Base-by-base conservation (phyloP, 2,797 vertebrate species). In the Decapterus maruadsi region DNA sequence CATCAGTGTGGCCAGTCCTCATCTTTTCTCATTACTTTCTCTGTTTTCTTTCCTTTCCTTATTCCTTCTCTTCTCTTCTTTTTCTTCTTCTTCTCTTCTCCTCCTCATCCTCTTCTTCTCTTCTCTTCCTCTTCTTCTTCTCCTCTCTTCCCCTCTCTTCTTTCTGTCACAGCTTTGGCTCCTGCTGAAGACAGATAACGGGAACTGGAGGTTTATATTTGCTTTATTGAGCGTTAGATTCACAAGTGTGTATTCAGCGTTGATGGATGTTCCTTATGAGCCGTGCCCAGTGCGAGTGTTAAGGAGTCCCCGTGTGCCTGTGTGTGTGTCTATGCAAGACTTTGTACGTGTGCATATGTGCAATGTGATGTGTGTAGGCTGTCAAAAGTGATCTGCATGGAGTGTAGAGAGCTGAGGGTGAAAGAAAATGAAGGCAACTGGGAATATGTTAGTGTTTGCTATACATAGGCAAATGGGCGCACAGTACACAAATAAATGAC, bases 181-280 rank as follows among this genome's bases (percentile, higher is more conserved):
- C 81, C 91, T 93, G 91, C 86, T 85, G 83, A 87, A 93, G 90
- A 92, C 87, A 77, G 93, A 95, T 93, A 92, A 90, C 87, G 13
- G 69, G 61, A 86, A 87, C 87, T 77, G 77, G 79, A 87, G 85
- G 87, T 89, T 92, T 93, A 89, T 90, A 89, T 92, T 92, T 93
- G 90, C 90, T 93, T 90, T 94, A 93, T 93, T 90, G 91, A 93
- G 90, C 85, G 74, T 91, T 85, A 77, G 87, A 91, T 89, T 87
- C 88, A 82, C 87, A 80, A 83, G 80, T 90, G 83, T 90, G 83
- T 90, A 81, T 92, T 90, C 90, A 81, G 72, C 14, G 51, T 81
- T 89, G 91, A 92, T 91, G 84, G 90, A 93, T 92, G 88, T 85
- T 81, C 63, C 83, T 82, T 74, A 84, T 84, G 80, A 88, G 79